Conservation (phyloP, 2,888 invertebrate species). For the Aphidius colemani region DNA sequence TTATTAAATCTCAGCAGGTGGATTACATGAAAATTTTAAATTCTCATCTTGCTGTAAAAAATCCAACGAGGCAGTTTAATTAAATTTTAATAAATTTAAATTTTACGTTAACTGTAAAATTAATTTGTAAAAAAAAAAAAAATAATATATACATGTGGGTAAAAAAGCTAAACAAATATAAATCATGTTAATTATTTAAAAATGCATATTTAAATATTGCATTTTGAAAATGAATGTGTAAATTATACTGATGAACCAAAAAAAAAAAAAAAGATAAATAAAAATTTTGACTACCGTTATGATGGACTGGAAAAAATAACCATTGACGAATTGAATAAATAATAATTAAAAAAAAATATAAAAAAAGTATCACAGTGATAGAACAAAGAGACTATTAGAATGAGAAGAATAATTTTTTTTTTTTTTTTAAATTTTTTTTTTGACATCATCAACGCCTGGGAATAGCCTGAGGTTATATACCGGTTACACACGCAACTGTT, state of each 20-base stretch:
- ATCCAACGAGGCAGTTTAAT: too few relatives aligned
- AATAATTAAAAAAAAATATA: constrained; percentile 25
- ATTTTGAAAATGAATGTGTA: neutral
- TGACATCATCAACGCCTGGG: constrained; percentile 31
- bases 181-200: neutral
- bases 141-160: neutral
- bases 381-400: constrained; percentile 15
- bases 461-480: constrained; percentile 40
- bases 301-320: constrained; percentile 35
- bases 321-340: constrained; percentile 39
- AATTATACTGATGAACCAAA: neutral
- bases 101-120: too few relatives aligned
- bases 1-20: too few relatives aligned
- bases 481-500: constrained; percentile 40
- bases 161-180: too few relatives aligned
- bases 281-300: constrained; percentile 32
- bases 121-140: neutral
- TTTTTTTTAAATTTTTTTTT: too few relatives aligned
- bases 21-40: too few relatives aligned
- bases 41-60: too few relatives aligned
- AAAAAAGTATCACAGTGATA: constrained; percentile 37
- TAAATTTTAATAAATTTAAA: too few relatives aligned
- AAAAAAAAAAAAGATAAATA: neutral
- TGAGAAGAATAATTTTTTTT: too few relatives aligned
- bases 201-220: neutral